Conservation (phyloP, 1,140 invertebrate species). For the Sweltsa coloradensis region DNA sequence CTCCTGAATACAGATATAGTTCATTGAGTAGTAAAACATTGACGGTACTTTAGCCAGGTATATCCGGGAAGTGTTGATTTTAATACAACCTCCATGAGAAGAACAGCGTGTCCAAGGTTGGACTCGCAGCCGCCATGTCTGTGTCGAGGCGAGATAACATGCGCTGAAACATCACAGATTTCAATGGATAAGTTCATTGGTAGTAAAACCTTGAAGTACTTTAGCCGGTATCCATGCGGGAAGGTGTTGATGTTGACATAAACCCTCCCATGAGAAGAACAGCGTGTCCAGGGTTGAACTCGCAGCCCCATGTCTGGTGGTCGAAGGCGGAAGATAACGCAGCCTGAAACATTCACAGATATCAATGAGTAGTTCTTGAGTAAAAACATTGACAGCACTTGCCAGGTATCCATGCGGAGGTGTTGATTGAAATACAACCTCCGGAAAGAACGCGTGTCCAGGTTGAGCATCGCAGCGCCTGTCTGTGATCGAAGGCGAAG, state of each 20-base stretch:
- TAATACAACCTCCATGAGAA: slow-evolving; percentile 23
- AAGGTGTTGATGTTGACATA: slow-evolving; percentile 26
- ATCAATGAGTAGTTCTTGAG: slow-evolving; percentile 33
- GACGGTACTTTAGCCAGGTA: slow-evolving; percentile 38
- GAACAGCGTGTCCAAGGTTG: slow-evolving; percentile 19
- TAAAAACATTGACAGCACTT: slow-evolving; percentile 40
- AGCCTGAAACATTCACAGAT: slow-evolving; percentile 33
- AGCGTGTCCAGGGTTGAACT: slow-evolving; percentile 21
- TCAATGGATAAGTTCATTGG: no score
- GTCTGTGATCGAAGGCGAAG: slow-evolving; percentile 35
- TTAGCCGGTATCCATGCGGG: slow-evolving; percentile 36
- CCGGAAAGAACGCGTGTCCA: slow-evolving; percentile 20
- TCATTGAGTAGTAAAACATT: slow-evolving; percentile 40
- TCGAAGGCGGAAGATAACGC: slow-evolving; percentile 41
- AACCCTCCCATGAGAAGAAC: slow-evolving; percentile 20
- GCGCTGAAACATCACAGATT: no score
- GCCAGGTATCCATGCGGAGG: slow-evolving; percentile 32
- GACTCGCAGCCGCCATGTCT: slow-evolving; percentile 15
- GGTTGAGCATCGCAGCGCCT: slow-evolving; percentile 16
- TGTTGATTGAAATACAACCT: slow-evolving; percentile 24
- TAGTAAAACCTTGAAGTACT: slow-evolving; percentile 43
- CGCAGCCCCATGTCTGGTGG: slow-evolving; percentile 14
- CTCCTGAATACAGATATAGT: slow-evolving; percentile 36
- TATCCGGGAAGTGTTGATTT: slow-evolving; percentile 28
- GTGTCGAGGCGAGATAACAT: slow-evolving; percentile 43